Evolutionary conservation across 2,888 invertebrate species (phyloP).

Genomic region (Hyposoter dolosus): DNA sequence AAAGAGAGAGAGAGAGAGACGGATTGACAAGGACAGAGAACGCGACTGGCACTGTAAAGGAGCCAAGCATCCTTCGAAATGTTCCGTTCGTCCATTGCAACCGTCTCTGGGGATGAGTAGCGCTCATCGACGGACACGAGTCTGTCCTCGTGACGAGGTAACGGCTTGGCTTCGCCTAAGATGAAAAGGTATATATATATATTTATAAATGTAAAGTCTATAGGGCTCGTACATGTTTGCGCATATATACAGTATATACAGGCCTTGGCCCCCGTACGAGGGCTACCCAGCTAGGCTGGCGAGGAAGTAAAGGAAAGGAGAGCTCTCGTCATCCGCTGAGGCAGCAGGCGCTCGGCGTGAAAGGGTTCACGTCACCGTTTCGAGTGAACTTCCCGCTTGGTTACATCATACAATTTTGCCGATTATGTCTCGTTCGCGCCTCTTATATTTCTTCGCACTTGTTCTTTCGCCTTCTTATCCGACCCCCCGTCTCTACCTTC

Average conservation of each 20-base stretch:
- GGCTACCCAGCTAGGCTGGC: conserved; percentile 18
- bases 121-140: conserved; percentile 37
- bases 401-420: conserved; percentile 72
- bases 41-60: conserved; percentile 38
- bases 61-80: conserved; percentile 47
- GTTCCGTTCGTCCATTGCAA: conserved; percentile 22
- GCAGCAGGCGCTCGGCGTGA: conserved; percentile 69
- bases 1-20: background rate
- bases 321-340: conserved; percentile 73
- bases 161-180: conserved; percentile 51
- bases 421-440: conserved; percentile 51
- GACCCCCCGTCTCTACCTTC: background rate
- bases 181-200: conserved; percentile 26
- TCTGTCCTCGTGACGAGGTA: conserved; percentile 43
- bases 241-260: background rate
- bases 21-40: conserved; percentile 38
- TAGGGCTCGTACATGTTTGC: background rate
- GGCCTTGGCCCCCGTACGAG: background rate
- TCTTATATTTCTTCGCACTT: conserved; percentile 55
- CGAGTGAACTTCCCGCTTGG: conserved; percentile 72
- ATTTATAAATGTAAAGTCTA: background rate
- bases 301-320: conserved; percentile 62
- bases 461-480: conserved; percentile 54
- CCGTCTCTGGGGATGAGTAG: conserved; percentile 53
- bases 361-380: conserved; percentile 72